These are phyloP conservation scores for Chelonus insularis DNA, from an alignment of 1,140 invertebrate genomes.

Conservation along the genomic window DNA sequence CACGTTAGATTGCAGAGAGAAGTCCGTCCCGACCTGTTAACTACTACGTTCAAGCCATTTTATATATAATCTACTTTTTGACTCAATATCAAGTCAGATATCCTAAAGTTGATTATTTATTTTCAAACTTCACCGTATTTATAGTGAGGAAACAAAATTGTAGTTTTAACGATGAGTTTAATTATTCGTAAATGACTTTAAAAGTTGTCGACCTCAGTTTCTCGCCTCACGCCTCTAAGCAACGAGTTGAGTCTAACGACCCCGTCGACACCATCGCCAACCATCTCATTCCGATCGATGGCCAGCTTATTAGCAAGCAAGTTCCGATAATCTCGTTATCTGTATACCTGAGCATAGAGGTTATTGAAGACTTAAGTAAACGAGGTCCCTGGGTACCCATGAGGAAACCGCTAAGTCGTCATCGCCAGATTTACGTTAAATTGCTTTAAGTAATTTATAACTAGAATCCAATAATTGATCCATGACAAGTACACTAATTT, in stretches of 20 bases:
- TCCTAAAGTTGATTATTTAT: neutral
- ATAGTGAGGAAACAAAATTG: neutral
- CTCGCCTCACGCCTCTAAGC: neutral
- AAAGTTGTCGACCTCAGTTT: neutral
- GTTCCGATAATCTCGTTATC: conserved; percentile 49
- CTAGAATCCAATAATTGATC: no score
- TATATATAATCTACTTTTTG: no score
- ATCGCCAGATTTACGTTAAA: neutral
- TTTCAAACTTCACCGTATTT: conserved; percentile 9
- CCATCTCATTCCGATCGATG: conserved; percentile 42
- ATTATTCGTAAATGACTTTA: conserved; percentile 21
- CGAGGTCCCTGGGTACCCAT: conserved; percentile 13
- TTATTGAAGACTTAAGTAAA: conserved; percentile 22
- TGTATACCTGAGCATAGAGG: conserved; percentile 12
- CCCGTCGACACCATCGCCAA: conserved; percentile 8
- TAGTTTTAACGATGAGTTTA: conserved; percentile 11
- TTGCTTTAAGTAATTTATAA: neutral
- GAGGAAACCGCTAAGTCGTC: neutral
- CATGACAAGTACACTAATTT: no score
- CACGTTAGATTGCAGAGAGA: neutral
- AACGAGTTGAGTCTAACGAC: conserved; percentile 20
- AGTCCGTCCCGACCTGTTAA: no score
- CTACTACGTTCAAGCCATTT: no score
- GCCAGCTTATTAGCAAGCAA: conserved; percentile 46
- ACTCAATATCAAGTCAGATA: neutral